These are phyloP conservation scores for Pavo muticus DNA, from an alignment of 2,113 vertebrate genomes.

Conservation along the genomic window DNA sequence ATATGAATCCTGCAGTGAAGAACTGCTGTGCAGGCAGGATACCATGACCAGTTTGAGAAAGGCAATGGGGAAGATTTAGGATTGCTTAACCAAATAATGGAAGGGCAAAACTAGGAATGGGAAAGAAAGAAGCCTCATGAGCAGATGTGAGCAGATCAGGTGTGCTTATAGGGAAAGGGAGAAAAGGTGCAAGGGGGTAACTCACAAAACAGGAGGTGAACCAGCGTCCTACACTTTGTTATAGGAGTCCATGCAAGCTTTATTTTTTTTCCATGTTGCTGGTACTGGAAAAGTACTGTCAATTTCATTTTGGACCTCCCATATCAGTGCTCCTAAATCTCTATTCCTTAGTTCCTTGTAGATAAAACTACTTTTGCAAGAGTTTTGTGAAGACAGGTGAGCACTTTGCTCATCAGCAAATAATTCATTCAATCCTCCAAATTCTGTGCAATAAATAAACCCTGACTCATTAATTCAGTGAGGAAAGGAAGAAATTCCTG, in stretches of 20 bases:
- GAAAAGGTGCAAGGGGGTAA: neutral
- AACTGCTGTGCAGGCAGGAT: neutral
- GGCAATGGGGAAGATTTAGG: neutral
- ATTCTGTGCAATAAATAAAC: neutral
- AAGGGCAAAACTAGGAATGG: neutral
- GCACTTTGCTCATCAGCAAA: neutral
- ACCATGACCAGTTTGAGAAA: neutral
- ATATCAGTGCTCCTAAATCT: neutral
- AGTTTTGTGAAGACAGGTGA: neutral
- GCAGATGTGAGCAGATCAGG: neutral
- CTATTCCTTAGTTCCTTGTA: neutral
- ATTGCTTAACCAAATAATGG: neutral
- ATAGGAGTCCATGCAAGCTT: neutral
- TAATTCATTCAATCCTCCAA: neutral
- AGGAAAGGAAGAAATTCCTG: neutral
- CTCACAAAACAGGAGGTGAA: neutral
- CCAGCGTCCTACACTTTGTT: neutral
- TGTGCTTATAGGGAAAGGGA: neutral
- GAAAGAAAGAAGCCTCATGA: neutral
- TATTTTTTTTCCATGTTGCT: neutral
- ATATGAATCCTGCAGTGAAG: rapidly evolving
- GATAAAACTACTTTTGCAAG: neutral
- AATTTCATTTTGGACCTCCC: neutral
- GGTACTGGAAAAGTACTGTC: neutral
- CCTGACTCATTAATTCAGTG: neutral